Evolutionary conservation across 1,140 invertebrate genomes (phyloP).

Genomic region (Chymomyza costata): DNA sequence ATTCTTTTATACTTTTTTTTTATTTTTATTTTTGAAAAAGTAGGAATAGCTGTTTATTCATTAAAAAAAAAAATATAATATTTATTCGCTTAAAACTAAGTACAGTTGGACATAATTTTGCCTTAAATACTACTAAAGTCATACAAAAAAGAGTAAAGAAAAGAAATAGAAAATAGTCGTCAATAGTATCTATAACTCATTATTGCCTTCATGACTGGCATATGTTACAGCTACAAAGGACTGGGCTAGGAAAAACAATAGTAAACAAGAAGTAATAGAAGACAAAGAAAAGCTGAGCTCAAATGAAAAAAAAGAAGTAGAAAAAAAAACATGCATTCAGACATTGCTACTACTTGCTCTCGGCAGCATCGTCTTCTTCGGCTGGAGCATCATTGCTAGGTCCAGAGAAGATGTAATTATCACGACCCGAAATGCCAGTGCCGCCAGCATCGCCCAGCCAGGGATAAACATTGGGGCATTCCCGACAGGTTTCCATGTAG

Average conservation of each 20-base stretch:
- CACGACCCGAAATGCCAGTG: constrained; percentile 84
- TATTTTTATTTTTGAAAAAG: constrained; percentile 23
- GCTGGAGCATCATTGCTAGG: neutral
- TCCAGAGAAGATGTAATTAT: constrained; percentile 82
- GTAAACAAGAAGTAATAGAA: constrained; percentile 27
- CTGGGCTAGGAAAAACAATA: too few species aligned
- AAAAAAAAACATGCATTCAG: neutral
- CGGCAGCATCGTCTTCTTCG: neutral
- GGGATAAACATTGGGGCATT: constrained; percentile 85
- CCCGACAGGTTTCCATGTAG: constrained; percentile 91
- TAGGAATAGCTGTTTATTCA: constrained; percentile 51
- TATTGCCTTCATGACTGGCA: constrained; percentile 43
- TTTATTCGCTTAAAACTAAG: constrained; percentile 42
- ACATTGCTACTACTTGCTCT: constrained; percentile 1
- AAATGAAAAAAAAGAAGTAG: neutral
- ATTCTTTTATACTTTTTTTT: too few species aligned
- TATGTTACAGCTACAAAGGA: too few species aligned
- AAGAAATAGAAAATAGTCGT: neutral
- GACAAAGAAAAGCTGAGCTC: neutral
- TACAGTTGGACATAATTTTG: constrained; percentile 60
- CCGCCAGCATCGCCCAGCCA: constrained; percentile 86
- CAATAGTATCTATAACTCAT: constrained; percentile 17
- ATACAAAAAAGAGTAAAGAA: constrained; percentile 4
- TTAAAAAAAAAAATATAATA: constrained; percentile 44
- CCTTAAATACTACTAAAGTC: constrained; percentile 41